These are phyloP conservation scores for Hyperoplus immaculatus DNA, from an alignment of 2,797 vertebrate genomes.

Conservation along the genomic window DNA sequence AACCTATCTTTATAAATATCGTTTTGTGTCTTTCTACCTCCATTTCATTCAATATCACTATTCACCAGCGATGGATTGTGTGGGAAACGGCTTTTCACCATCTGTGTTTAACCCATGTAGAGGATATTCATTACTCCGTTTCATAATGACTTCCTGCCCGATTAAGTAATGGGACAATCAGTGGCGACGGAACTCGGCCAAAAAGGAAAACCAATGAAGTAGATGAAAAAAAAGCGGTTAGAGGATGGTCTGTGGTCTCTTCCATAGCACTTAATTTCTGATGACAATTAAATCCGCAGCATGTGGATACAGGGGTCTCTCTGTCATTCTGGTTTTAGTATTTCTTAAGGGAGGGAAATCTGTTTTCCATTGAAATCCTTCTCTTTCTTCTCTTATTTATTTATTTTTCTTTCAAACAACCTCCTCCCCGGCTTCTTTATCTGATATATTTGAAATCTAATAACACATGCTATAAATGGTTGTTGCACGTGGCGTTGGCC, in stretches of 20 bases:
- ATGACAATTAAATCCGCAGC: constrained; percentile 77
- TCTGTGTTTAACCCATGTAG: constrained; percentile 63
- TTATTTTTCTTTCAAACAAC: background rate
- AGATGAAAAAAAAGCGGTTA: constrained; percentile 48
- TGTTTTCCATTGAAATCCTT: constrained; percentile 64
- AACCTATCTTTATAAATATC: background rate
- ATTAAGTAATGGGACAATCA: constrained; percentile 80
- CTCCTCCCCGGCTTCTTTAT: constrained; percentile 3
- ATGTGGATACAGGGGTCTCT: constrained; percentile 50
- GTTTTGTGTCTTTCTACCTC: constrained; percentile 11
- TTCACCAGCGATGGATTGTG: constrained; percentile 44
- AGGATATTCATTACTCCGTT: constrained; percentile 67
- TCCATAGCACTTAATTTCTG: constrained; percentile 68
- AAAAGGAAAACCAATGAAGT: constrained; percentile 45
- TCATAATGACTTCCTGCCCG: constrained; percentile 70
- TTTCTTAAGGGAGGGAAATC: constrained; percentile 49
- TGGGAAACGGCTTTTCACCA: constrained; percentile 62
- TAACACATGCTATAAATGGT: background rate
- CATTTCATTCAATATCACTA: constrained; percentile 23
- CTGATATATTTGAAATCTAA: constrained; percentile 8
- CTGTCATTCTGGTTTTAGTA: constrained; percentile 52
- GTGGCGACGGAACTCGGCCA: constrained; percentile 60
- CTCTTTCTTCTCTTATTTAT: constrained; percentile 18
- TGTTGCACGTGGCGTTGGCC: background rate
- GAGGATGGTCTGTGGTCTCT: constrained; percentile 54